A percentile compares a stretch with the other conserved stretches of the same genome.
phyloP scores from a whole-genome alignment of 2,888 invertebrate genomes.

The Macaria notata region DNA sequence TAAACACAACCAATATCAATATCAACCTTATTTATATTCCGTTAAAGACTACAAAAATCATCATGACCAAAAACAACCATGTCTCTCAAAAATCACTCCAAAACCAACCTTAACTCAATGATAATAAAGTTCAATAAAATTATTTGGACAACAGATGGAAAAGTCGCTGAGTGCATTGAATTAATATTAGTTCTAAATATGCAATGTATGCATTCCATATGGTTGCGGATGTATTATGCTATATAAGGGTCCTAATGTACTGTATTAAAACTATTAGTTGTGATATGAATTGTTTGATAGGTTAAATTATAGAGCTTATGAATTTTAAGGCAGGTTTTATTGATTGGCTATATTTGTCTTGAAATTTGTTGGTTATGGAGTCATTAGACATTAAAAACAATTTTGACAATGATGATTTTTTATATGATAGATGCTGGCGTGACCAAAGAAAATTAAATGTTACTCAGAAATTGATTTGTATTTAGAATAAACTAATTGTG shows the following conservation, averaged over 20 bases:
- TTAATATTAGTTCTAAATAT: slow-evolving; percentile 29
- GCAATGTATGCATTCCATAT: slow-evolving; percentile 24
- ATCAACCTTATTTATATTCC: slow-evolving; percentile 20
- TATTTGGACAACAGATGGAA: slow-evolving; percentile 21
- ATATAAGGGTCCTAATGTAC: slow-evolving; percentile 9
- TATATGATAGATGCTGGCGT: too few relatives aligned
- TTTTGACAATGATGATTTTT: too few relatives aligned
- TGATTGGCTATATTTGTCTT: background rate
- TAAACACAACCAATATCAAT: slow-evolving; percentile 12
- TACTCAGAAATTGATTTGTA: too few relatives aligned
- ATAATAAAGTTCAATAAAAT: too few relatives aligned
- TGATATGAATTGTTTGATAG: slow-evolving; percentile 9
- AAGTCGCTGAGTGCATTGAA: slow-evolving; percentile 28
- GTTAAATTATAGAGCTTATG: slow-evolving; percentile 1
- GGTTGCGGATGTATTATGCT: slow-evolving; percentile 15
- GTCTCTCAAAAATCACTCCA: too few relatives aligned
- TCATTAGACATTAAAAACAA: too few relatives aligned
- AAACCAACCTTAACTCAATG: too few relatives aligned
- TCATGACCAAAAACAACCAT: too few relatives aligned
- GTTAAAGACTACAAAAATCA: slow-evolving; percentile 11
- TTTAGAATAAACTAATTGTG: too few relatives aligned
- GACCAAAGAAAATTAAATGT: too few relatives aligned
- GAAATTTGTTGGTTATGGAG: background rate
- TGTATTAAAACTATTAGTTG: background rate
- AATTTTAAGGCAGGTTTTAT: slow-evolving; percentile 7